A percentile compares a stretch with the other conserved stretches of the same genome.
These are phyloP conservation scores for Clostera curtula DNA, from an alignment of 2,888 invertebrate genomes.

Conservation along the genomic window DNA sequence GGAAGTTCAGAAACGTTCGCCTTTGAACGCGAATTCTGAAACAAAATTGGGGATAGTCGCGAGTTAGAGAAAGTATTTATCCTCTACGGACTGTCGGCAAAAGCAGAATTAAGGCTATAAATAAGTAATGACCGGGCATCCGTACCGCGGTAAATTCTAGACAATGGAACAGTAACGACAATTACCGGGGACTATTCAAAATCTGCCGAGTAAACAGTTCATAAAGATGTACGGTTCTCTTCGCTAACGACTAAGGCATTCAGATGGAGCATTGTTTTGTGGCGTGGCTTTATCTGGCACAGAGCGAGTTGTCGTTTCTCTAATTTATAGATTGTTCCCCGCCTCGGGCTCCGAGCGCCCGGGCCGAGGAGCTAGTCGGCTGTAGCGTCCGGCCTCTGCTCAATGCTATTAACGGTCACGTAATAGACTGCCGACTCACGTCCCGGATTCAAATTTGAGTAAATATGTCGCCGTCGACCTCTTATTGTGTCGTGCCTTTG, in stretches of 20 bases:
- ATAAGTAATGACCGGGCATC: conserved; percentile 20
- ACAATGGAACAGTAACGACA: conserved; percentile 35
- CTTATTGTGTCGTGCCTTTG: conserved; percentile 46
- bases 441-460: conserved; percentile 62
- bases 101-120: conserved; percentile 23
- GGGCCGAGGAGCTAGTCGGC: conserved; percentile 40
- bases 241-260: conserved; percentile 59
- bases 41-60: conserved; percentile 57
- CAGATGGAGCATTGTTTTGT: conserved; percentile 66
- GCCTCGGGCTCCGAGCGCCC: conserved; percentile 55
- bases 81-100: conserved; percentile 23
- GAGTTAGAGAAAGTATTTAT: conserved; percentile 48
- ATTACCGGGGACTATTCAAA: conserved; percentile 39
- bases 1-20: conserved; percentile 70
- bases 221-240: conserved; percentile 60
- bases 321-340: conserved; percentile 70
- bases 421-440: conserved; percentile 59
- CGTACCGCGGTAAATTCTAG: conserved; percentile 18
- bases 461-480: conserved; percentile 51
- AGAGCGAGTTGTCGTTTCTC: conserved; percentile 69
- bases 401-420: conserved; percentile 65
- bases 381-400: conserved; percentile 31
- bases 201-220: conserved; percentile 54
- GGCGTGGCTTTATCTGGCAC: conserved; percentile 68
- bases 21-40: conserved; percentile 63